phyloP scores from a whole-genome alignment of 2,888 invertebrate species.

The Nephrotoma guestfalica region DNA sequence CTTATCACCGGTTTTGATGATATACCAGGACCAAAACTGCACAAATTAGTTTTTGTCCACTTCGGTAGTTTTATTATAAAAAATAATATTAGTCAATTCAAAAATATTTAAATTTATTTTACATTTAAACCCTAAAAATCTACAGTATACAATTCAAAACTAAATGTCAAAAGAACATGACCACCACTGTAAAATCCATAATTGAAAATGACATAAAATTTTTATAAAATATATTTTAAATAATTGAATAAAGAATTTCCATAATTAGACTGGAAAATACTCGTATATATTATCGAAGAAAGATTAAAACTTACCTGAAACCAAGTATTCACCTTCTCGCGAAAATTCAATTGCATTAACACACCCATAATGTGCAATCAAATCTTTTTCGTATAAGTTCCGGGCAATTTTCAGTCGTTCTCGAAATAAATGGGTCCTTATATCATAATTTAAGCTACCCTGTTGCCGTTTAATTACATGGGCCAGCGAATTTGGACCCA shows the following conservation, averaged over 20 bases:
- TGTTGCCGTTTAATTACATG: conserved; percentile 47
- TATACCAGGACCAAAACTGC: too few relatives aligned
- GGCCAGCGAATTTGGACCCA: conserved; percentile 36
- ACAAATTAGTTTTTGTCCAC: too few relatives aligned
- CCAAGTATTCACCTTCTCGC: conserved; percentile 67
- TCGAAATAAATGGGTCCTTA: conserved; percentile 24
- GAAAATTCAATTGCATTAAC: conserved; percentile 95
- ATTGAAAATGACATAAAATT: neutral
- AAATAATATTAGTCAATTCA: too few relatives aligned
- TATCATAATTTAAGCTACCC: conserved; percentile 29
- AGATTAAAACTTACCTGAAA: conserved; percentile 54
- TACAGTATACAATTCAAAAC: neutral
- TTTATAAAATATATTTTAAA: neutral
- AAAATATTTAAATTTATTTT: too few relatives aligned
- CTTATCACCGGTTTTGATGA: too few relatives aligned
- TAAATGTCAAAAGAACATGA: neutral
- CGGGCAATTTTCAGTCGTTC: conserved; percentile 50
- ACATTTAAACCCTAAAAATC: neutral
- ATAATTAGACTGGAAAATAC: neutral
- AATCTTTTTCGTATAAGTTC: conserved; percentile 69
- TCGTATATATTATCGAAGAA: neutral
- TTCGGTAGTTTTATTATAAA: too few relatives aligned
- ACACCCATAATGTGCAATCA: conserved; percentile 86
- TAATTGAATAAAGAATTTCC: neutral
- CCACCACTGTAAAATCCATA: neutral